A percentile compares a stretch with the other conserved stretches of the same genome.
These are phyloP conservation scores for Aurelia aurita complex sp. Pacific DNA, from an alignment of 30 jellyfish, hydroid and myxozoan species.

Conservation along the genomic window DNA sequence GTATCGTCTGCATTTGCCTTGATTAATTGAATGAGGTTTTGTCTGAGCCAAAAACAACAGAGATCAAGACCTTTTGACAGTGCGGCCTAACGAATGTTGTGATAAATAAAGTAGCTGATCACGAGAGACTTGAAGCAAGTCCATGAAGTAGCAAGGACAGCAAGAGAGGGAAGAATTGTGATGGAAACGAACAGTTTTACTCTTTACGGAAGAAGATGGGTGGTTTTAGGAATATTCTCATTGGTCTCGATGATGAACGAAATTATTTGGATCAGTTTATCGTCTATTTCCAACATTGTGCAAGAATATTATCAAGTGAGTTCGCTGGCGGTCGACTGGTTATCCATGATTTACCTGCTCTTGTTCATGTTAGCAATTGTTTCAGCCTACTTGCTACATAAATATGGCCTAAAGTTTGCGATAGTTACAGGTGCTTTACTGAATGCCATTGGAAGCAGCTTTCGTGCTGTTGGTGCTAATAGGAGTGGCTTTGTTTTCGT, in stretches of 20 bases:
- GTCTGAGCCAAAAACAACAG: too few relatives aligned
- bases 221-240: conserved; percentile 83
- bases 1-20: too few relatives aligned
- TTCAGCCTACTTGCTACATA: conserved; percentile 64
- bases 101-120: too few relatives aligned
- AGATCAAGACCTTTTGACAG: too few relatives aligned
- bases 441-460: conserved; percentile 80
- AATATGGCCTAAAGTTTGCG: conserved; percentile 71
- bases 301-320: conserved; percentile 72
- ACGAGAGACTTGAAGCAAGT: too few relatives aligned
- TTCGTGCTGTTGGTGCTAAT: conserved; percentile 73
- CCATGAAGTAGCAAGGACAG: too few relatives aligned
- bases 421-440: conserved; percentile 72
- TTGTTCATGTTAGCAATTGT: conserved; percentile 42
- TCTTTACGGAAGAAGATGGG: conserved; percentile 82
- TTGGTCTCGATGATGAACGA: conserved; percentile 86
- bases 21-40: too few relatives aligned
- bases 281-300: conserved; percentile 79
- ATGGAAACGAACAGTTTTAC: conserved; percentile 5
- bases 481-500: conserved; percentile 77
- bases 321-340: conserved; percentile 76
- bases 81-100: too few relatives aligned
- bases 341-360: conserved; percentile 70
- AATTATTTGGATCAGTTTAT: conserved; percentile 82
- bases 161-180: too few relatives aligned